phyloP scores from a whole-genome alignment of 2,888 invertebrate species.

The Latrodectus elegans region DNA sequence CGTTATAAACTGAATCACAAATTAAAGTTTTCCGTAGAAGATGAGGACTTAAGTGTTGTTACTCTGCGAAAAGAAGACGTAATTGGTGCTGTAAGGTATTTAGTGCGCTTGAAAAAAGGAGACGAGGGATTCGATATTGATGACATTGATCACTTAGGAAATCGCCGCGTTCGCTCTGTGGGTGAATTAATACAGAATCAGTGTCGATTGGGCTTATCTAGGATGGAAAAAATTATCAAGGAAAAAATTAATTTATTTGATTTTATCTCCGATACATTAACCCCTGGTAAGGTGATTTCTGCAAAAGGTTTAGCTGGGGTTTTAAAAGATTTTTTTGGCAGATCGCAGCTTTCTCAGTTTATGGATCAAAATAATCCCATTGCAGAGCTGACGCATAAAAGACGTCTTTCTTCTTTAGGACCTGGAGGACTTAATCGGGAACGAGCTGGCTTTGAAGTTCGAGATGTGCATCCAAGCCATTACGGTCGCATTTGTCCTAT shows the following conservation, averaged over 20 bases:
- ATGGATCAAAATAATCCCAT: constrained; percentile 22
- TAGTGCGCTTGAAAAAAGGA: neutral
- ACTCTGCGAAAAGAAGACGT: constrained; percentile 1
- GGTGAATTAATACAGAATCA: constrained; percentile 4
- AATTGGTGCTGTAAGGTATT: neutral
- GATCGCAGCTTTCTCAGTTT: constrained; percentile 12
- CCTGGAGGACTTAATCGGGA: constrained; percentile 12
- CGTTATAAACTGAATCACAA: constrained; percentile 1
- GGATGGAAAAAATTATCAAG: neutral
- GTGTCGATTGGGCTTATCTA: neutral
- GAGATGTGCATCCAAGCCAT: constrained; percentile 17
- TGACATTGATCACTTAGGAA: constrained; percentile 27
- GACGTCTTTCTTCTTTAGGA: constrained; percentile 23
- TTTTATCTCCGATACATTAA: neutral
- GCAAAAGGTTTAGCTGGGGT: neutral
- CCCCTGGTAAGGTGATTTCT: neutral
- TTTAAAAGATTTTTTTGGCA: constrained; percentile 11
- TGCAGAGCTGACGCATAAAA: constrained; percentile 35
- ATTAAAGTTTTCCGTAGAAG: neutral
- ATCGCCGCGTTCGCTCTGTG: constrained; percentile 7
- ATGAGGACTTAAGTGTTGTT: neutral
- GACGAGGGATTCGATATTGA: constrained; percentile 1
- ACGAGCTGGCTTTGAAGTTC: constrained; percentile 17
- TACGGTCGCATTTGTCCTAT: constrained; percentile 12
- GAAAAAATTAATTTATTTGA: neutral